Conservation (phyloP, 2,113 vertebrate species). For the Naja naja region DNA sequence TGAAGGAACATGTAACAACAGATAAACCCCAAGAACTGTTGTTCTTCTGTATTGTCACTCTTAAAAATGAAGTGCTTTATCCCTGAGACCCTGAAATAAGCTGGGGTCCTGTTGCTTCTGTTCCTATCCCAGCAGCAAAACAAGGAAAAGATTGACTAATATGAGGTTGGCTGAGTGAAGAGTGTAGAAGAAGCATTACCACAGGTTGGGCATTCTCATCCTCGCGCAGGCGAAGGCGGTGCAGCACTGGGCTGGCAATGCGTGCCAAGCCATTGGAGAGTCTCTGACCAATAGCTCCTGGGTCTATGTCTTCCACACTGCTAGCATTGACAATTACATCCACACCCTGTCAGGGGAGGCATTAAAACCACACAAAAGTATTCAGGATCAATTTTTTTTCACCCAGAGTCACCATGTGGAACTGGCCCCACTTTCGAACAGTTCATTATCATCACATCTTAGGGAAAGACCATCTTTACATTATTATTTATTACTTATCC, state of each 20-base stretch:
- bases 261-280: slow-evolving; percentile 87
- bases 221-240: slow-evolving; percentile 86
- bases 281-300: slow-evolving; percentile 87
- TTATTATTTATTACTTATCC: neutral
- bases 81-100: neutral
- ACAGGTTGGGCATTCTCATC: slow-evolving; percentile 79
- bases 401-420: neutral
- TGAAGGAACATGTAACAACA: neutral
- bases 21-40: neutral
- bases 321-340: slow-evolving; percentile 93
- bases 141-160: neutral
- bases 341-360: slow-evolving; percentile 75
- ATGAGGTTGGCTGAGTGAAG: neutral
- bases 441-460: neutral
- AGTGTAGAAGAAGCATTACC: slow-evolving; percentile 65
- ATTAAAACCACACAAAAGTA: neutral
- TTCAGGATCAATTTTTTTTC: no score
- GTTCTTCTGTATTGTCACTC: neutral
- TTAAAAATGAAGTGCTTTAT: neutral
- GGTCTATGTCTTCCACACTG: slow-evolving; percentile 94
- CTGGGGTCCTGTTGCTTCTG: neutral
- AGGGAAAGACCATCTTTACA: neutral
- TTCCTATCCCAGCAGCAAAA: neutral
- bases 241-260: slow-evolving; percentile 88
- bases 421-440: neutral